Evolutionary conservation across 2,888 invertebrate species (phyloP).

Genomic region (Brachypalpus laphriformis): DNA sequence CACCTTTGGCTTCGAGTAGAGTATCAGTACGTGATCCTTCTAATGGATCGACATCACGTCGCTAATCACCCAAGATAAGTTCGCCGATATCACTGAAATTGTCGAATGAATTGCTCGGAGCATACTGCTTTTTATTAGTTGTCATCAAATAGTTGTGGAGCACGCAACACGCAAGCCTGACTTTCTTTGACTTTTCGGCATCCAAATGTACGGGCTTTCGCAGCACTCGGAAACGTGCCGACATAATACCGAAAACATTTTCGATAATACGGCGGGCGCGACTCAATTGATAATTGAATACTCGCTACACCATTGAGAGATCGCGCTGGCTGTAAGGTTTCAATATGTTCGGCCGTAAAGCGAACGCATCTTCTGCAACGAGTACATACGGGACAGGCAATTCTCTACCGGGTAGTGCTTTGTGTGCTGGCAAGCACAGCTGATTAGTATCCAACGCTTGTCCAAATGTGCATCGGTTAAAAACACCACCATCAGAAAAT

Average conservation of each 20-base stretch:
- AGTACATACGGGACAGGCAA: conserved; percentile 35
- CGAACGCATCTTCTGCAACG: conserved; percentile 47
- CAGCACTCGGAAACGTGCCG: not conserved
- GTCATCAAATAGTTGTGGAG: conserved; percentile 7
- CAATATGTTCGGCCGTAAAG: conserved; percentile 1
- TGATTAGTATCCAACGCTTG: too few species aligned
- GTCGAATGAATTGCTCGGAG: conserved; percentile 5
- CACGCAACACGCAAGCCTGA: conserved; percentile 16
- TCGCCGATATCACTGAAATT: conserved; percentile 1
- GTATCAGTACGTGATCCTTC: not conserved
- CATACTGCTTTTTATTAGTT: conserved; percentile 9
- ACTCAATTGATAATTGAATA: conserved; percentile 4
- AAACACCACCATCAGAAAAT: too few species aligned
- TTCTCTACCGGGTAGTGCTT: conserved; percentile 43
- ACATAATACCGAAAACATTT: conserved; percentile 17
- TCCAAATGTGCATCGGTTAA: too few species aligned
- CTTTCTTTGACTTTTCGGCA: conserved; percentile 18
- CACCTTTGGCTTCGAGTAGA: conserved; percentile 13
- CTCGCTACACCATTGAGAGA: not conserved
- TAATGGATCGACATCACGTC: not conserved
- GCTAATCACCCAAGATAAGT: conserved; percentile 10
- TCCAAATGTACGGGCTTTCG: conserved; percentile 16
- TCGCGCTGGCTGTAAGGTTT: not conserved
- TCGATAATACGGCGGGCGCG: conserved; percentile 18
- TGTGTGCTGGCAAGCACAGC: too few species aligned